These are phyloP conservation scores for Cyrtorhinus lividipennis DNA, from an alignment of 1,140 invertebrate species.

Conservation along the genomic window DNA sequence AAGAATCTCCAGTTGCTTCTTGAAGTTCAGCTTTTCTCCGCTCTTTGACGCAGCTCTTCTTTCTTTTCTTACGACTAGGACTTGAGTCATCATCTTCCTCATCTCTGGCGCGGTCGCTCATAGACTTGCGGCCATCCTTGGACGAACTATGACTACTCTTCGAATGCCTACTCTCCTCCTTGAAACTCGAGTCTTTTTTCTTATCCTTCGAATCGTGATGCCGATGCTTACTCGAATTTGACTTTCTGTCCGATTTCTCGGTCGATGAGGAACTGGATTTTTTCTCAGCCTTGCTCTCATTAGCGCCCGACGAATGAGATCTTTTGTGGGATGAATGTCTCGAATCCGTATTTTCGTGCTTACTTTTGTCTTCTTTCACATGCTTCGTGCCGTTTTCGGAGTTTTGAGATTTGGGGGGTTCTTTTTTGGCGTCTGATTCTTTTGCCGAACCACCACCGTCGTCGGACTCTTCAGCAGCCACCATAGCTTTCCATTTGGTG, in stretches of 20 bases:
- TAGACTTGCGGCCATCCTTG: constrained; percentile 10
- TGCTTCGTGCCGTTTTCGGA: not conserved
- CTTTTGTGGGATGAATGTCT: not conserved
- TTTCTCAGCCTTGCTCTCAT: not conserved
- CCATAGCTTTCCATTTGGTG: constrained; percentile 81
- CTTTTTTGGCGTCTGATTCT: constrained; percentile 15
- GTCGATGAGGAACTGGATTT: constrained; percentile 3
- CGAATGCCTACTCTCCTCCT: not conserved
- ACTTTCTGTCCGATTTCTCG: not conserved
- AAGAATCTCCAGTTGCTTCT: constrained; percentile 22
- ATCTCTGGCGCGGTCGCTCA: not conserved
- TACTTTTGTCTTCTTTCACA: constrained; percentile 22
- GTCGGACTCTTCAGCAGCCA: constrained; percentile 41
- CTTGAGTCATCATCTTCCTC: not conserved
- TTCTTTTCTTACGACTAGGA: constrained; percentile 20
- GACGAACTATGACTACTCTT: not conserved
- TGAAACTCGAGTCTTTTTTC: not conserved
- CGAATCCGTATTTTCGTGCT: constrained; percentile 15
- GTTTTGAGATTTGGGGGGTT: not conserved
- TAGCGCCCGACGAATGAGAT: not conserved
- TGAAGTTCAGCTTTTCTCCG: constrained; percentile 23
- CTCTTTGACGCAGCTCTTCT: constrained; percentile 22
- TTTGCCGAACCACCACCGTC: constrained; percentile 25
- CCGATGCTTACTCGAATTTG: not conserved
- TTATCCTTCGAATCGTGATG: not conserved